Base-by-base conservation (phyloP, 2,797 vertebrate species). In the Falco cherrug region DNA sequence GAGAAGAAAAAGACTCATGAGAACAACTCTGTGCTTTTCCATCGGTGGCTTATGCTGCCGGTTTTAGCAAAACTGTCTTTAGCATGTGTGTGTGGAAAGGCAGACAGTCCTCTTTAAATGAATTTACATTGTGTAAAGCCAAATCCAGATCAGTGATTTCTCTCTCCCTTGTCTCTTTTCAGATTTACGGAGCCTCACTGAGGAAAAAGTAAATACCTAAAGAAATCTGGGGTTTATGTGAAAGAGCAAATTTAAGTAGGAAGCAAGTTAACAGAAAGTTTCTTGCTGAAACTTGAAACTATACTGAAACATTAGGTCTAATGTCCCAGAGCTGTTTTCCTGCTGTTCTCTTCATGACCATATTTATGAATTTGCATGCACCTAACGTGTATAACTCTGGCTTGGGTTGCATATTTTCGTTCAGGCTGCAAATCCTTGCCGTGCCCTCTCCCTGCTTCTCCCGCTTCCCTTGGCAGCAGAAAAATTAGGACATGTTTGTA, bases 201-300 rank as follows among this genome's bases (percentile, higher is more conserved):
- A 51, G 47, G 16, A 22, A 43, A 20, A 59, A 71, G 67, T 12
- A 57, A 76, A 51, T 56, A 8, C 45, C 47, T 47, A 47, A 10
- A 89, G 60, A 93, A 73, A 91, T 80, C 18, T 39, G n/a, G 28
- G 22, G 8, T 71, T 95, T 94, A 20, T 82, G n/a, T 45, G 71
- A 76, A 68, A 31, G 28, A 90, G 16, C 24, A 90, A 77, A 83
- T 71, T 92, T 80, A 93, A 87, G 70, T 75, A 29, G 33, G 78
- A 94, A 83, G 21, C 22, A 81, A 63, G 71, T 87, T 93, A 93
- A 59, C 18, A 69, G 48, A 74, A 92, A 53, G 35, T 87, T 92
- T 95, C 91, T 84, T 90, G 79, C 41, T 95, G 81, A 78, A 92
- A 93, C 75, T 68, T 89, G 92, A 89, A 93, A 50, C 75, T 71